Percentiles rank a stretch among this genome's conserved stretches.
Evolutionary conservation across 1,140 invertebrate genomes (phyloP).

Genomic region (Drosophila quadrilineata): DNA sequence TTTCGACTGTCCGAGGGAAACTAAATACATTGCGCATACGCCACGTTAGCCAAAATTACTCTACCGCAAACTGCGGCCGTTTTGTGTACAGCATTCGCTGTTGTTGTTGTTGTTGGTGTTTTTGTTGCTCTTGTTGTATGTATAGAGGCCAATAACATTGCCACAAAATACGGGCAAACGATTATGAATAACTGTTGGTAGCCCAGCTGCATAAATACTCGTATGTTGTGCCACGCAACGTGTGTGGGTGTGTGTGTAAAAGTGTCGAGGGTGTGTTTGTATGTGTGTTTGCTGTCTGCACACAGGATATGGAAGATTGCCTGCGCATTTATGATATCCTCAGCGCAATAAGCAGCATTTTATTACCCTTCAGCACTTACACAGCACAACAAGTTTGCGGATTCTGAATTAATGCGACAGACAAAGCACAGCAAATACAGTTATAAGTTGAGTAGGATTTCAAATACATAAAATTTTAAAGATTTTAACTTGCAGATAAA

Average conservation of each 20-base stretch:
- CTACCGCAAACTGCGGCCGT: conserved; percentile 54
- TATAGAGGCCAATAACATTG: conserved; percentile 21
- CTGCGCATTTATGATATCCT: conserved; percentile 48
- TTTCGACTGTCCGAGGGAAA: conserved; percentile 28
- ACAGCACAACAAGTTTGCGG: conserved; percentile 32
- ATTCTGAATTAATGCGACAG: too few species aligned
- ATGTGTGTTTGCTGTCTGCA: not conserved
- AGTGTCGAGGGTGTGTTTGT: not conserved
- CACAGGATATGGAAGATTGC: conserved; percentile 3
- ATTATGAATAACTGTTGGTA: conserved; percentile 66
- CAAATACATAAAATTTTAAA: too few species aligned
- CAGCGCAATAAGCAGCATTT: conserved; percentile 59
- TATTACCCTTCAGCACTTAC: conserved; percentile 54
- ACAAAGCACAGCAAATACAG: too few species aligned
- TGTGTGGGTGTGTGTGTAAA: not conserved
- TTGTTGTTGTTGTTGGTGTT: not conserved
- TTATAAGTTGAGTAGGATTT: too few species aligned
- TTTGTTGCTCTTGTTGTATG: conserved; percentile 6
- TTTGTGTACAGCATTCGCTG: conserved; percentile 34
- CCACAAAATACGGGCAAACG: conserved; percentile 55
- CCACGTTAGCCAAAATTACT: conserved; percentile 57
- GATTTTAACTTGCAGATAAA: too few species aligned
- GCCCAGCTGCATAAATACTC: not conserved
- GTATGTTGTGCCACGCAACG: too few species aligned
- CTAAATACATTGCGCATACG: conserved; percentile 65